Conservation (phyloP, 2,113 vertebrate species). For the Brachypodius melanocephalos region DNA sequence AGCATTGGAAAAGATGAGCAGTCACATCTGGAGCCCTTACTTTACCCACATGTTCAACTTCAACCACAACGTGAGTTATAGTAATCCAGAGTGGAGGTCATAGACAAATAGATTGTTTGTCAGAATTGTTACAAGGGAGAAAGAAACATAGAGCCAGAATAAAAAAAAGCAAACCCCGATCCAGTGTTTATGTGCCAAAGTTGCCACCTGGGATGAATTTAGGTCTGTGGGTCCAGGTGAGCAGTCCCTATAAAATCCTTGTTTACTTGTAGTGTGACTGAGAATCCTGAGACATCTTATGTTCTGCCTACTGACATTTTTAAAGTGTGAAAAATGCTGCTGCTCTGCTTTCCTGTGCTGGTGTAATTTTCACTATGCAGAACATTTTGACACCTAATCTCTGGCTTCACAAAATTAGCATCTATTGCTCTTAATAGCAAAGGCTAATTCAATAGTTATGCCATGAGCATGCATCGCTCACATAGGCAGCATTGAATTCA, state of each 20-base stretch:
- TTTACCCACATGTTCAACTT: background rate
- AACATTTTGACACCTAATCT: background rate
- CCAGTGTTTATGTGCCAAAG: background rate
- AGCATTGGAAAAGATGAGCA: conserved; percentile 29
- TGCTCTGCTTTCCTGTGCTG: background rate
- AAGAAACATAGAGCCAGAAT: background rate
- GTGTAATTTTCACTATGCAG: background rate
- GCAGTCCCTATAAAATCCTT: background rate
- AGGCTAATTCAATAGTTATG: background rate
- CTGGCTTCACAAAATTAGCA: background rate
- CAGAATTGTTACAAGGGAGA: background rate
- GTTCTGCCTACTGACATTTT: background rate
- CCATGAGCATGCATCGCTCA: background rate
- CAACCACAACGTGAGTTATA: background rate
- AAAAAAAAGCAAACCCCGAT: background rate
- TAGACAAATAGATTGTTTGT: conserved; percentile 20
- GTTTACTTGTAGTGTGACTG: background rate
- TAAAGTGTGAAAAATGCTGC: background rate
- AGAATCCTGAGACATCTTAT: background rate
- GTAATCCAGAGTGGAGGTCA: background rate
- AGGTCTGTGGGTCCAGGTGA: background rate
- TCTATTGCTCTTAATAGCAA: background rate
- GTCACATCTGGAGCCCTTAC: background rate
- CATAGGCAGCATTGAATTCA: background rate
- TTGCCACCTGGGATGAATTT: conserved; percentile 19